These are phyloP conservation scores for Megalops atlanticus DNA, from an alignment of 2,113 vertebrate species.

Conservation along the genomic window DNA sequence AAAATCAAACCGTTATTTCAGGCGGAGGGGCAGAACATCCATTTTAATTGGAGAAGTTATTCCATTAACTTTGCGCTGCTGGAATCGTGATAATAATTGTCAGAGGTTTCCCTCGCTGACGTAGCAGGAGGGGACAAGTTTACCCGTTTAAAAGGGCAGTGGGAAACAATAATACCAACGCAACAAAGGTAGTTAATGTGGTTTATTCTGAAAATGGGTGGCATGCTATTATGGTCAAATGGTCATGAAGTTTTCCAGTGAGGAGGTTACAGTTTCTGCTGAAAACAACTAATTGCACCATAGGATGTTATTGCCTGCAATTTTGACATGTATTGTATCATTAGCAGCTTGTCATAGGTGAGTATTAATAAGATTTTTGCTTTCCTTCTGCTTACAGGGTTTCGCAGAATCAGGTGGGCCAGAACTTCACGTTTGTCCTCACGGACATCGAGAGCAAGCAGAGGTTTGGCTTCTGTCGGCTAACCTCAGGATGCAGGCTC, in stretches of 20 bases:
- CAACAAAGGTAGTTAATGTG: background rate
- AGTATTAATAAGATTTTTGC: background rate
- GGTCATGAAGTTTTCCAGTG: background rate
- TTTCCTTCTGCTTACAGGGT: slow-evolving; percentile 71
- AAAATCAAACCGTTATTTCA: background rate
- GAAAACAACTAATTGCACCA: background rate
- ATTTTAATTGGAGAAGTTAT: background rate
- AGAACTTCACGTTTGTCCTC: slow-evolving; percentile 98
- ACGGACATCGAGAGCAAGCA: slow-evolving; percentile 97
- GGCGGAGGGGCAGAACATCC: background rate
- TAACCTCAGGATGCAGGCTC: slow-evolving; percentile 86
- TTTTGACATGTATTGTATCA: background rate
- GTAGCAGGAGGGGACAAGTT: background rate
- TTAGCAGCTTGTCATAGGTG: background rate
- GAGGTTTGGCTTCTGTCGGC: slow-evolving; percentile 95
- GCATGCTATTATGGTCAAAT: background rate
- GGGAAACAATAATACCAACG: background rate
- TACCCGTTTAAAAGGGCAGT: slow-evolving; percentile 11
- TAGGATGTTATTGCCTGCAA: background rate
- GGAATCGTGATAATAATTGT: background rate
- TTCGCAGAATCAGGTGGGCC: slow-evolving; percentile 89
- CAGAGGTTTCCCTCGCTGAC: background rate
- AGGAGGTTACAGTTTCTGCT: background rate
- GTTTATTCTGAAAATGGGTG: background rate
- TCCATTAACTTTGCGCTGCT: background rate